A percentile compares a stretch with the other conserved stretches of the same genome.
These are phyloP conservation scores for Pipa parva DNA, from an alignment of 2,113 vertebrate genomes.

Conservation along the genomic window DNA sequence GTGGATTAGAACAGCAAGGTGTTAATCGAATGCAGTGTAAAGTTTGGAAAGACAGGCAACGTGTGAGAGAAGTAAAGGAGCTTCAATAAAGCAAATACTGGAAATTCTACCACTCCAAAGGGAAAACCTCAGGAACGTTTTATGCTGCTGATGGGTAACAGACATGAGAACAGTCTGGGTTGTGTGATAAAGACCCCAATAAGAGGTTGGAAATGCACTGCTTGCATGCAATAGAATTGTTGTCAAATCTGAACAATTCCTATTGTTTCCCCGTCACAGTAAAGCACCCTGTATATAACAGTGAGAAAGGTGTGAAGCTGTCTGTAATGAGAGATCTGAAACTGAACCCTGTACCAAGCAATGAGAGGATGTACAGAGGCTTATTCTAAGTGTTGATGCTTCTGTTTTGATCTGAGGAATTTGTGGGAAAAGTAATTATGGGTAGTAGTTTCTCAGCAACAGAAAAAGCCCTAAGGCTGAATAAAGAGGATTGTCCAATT, in stretches of 20 bases:
- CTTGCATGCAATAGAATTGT: conserved; percentile 22
- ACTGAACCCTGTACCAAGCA: neutral
- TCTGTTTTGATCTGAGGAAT: too few species aligned
- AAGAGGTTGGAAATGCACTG: conserved; percentile 8
- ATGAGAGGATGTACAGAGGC: neutral
- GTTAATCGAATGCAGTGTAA: conserved; percentile 42
- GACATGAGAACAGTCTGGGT: conserved; percentile 14
- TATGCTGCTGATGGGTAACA: conserved; percentile 38
- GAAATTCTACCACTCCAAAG: conserved; percentile 23
- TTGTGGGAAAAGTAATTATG: too few species aligned
- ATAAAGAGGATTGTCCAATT: too few species aligned
- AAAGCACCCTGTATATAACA: neutral
- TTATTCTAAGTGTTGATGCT: too few species aligned
- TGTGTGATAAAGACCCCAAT: conserved; percentile 10
- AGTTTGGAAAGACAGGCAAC: conserved; percentile 34
- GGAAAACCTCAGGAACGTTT: conserved; percentile 25
- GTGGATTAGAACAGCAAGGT: conserved; percentile 42
- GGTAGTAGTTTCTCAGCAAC: too few species aligned
- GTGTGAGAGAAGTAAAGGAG: conserved; percentile 31
- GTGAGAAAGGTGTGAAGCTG: neutral
- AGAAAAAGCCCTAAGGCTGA: too few species aligned
- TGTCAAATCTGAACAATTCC: neutral
- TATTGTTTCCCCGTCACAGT: neutral
- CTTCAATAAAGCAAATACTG: conserved; percentile 19
- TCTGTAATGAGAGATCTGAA: neutral